phyloP scores from a whole-genome alignment of 2,113 vertebrate genomes.

The Nesogale talazaci region DNA sequence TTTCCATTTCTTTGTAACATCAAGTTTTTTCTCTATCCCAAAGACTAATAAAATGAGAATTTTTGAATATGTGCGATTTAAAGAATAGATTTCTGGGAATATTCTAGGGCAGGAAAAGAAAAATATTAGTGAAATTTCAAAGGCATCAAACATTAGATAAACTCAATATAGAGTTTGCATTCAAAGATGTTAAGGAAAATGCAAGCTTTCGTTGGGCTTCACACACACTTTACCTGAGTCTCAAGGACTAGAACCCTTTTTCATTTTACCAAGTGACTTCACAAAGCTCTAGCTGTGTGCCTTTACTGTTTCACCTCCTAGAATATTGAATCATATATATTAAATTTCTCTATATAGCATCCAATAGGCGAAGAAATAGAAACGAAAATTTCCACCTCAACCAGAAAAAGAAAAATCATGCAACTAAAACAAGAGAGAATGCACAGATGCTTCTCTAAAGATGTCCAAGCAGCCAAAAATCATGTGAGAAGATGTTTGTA shows the following conservation, averaged over 20 bases:
- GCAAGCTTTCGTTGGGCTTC: background rate
- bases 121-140: background rate
- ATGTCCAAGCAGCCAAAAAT: too few species aligned
- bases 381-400: too few species aligned
- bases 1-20: background rate
- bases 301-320: background rate
- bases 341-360: too few species aligned
- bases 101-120: background rate
- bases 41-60: slow-evolving; percentile 9
- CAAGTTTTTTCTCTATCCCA: background rate
- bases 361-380: too few species aligned
- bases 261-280: background rate
- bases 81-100: background rate
- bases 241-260: background rate
- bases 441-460: too few species aligned
- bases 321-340: background rate
- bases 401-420: too few species aligned
- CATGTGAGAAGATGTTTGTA: too few species aligned
- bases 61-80: background rate
- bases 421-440: too few species aligned
- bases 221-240: slow-evolving; percentile 7
- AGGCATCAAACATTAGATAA: background rate
- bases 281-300: background rate
- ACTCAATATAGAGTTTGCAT: background rate
- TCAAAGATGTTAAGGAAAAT: background rate